phyloP scores from a whole-genome alignment of 2,113 vertebrate genomes.

The Fukomys damarensis region DNA sequence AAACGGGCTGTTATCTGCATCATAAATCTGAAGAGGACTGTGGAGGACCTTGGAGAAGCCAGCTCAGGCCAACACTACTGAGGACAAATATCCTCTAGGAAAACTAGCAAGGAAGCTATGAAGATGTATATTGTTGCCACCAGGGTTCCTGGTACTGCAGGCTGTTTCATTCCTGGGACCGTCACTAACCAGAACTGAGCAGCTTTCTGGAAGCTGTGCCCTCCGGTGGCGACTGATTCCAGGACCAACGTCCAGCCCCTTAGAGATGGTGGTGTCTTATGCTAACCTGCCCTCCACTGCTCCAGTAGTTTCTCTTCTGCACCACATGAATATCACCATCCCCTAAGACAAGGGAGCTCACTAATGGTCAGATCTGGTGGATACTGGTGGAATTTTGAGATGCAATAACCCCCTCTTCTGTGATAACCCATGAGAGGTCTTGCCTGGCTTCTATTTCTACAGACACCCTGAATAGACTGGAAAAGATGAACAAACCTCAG shows the following conservation, averaged over 20 bases:
- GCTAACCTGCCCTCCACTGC: background rate
- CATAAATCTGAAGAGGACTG: background rate
- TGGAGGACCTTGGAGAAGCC: background rate
- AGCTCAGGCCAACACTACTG: no score
- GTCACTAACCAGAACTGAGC: background rate
- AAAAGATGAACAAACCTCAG: background rate
- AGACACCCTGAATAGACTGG: background rate
- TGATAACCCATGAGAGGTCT: background rate
- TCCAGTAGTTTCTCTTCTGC: background rate
- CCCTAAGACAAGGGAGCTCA: background rate
- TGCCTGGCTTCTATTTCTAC: background rate
- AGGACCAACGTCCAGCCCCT: background rate
- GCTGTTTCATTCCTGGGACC: background rate
- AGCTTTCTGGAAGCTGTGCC: background rate
- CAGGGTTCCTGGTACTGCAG: no score
- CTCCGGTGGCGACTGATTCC: background rate
- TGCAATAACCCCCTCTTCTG: background rate
- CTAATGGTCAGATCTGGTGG: no score
- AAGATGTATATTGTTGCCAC: background rate
- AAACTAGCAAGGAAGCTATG: no score
- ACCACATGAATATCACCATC: rapidly evolving
- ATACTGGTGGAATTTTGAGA: background rate
- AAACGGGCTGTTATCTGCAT: background rate
- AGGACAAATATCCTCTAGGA: background rate
- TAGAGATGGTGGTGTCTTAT: background rate